phyloP scores from a whole-genome alignment of 2,113 vertebrate species.

The Apistogramma diplotaenia region DNA sequence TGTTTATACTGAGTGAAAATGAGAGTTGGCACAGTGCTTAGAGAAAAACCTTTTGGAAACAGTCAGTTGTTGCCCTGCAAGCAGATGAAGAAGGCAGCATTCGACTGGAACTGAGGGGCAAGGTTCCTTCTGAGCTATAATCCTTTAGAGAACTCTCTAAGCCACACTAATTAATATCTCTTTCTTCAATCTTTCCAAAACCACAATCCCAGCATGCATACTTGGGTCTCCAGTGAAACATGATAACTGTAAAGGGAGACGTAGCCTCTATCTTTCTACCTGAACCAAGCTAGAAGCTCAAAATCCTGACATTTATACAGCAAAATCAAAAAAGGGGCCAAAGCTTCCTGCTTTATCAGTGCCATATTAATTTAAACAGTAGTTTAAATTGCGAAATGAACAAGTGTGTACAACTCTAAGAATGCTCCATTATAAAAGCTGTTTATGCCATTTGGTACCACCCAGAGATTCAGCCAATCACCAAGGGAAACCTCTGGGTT shows the following conservation, averaged over 20 bases:
- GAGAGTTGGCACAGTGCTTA: background rate
- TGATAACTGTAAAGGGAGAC: accelerated
- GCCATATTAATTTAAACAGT: background rate
- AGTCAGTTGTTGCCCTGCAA: background rate
- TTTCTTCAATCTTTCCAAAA: background rate
- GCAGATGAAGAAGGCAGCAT: accelerated
- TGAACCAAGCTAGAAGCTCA: no score
- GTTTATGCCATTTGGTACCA: background rate
- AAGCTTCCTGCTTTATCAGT: background rate
- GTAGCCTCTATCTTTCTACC: background rate
- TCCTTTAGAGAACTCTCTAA: background rate
- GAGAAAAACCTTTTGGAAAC: background rate
- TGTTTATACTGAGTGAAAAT: background rate
- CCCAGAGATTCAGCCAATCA: background rate
- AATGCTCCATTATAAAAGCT: background rate
- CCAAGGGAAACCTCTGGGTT: background rate
- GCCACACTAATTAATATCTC: background rate
- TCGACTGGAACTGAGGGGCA: background rate
- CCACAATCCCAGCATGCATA: background rate
- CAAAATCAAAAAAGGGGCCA: background rate
- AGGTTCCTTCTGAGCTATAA: background rate
- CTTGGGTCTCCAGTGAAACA: background rate
- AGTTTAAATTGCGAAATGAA: background rate
- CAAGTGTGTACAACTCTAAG: background rate
- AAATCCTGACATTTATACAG: background rate